Percentiles rank a stretch among this genome's conserved stretches.
phyloP scores from a whole-genome alignment of 1,140 invertebrate species.

The Atta cephalotes region DNA sequence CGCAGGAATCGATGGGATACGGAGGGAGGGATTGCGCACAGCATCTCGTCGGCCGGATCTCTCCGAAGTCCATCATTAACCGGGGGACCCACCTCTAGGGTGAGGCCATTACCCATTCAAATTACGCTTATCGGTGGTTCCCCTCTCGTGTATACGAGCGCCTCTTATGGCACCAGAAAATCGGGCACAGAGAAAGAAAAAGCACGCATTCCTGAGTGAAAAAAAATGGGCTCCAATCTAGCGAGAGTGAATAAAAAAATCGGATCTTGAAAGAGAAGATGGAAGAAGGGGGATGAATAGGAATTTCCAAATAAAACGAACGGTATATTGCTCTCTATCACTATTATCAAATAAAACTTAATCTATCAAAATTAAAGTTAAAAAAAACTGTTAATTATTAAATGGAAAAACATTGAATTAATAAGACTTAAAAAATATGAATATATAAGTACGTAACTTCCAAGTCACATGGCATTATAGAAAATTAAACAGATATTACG shows the following conservation, averaged over 20 bases:
- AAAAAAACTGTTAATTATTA: neutral
- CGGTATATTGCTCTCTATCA: neutral
- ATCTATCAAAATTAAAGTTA: neutral
- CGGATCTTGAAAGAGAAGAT: neutral
- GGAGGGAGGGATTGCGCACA: conserved; percentile 29
- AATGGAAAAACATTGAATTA: neutral
- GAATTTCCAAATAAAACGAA: neutral
- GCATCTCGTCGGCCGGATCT: conserved; percentile 68
- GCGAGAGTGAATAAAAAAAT: conserved; percentile 45
- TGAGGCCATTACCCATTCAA: conserved; percentile 82
- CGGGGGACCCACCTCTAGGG: conserved; percentile 74
- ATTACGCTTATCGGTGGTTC: conserved; percentile 80
- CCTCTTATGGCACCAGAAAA: conserved; percentile 74
- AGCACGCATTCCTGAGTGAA: conserved; percentile 36
- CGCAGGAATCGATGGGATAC: neutral
- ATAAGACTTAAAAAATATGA: neutral
- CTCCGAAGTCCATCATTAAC: conserved; percentile 76
- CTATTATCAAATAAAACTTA: neutral
- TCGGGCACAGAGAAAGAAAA: conserved; percentile 52
- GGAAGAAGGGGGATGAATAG: neutral
- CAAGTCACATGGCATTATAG: neutral
- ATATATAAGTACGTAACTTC: neutral
- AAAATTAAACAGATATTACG: neutral
- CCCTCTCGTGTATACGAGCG: conserved; percentile 65
- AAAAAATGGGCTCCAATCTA: conserved; percentile 1